Evolutionary conservation across 2,113 vertebrate species (phyloP).

Genomic region (Tragelaphus buxtoni): DNA sequence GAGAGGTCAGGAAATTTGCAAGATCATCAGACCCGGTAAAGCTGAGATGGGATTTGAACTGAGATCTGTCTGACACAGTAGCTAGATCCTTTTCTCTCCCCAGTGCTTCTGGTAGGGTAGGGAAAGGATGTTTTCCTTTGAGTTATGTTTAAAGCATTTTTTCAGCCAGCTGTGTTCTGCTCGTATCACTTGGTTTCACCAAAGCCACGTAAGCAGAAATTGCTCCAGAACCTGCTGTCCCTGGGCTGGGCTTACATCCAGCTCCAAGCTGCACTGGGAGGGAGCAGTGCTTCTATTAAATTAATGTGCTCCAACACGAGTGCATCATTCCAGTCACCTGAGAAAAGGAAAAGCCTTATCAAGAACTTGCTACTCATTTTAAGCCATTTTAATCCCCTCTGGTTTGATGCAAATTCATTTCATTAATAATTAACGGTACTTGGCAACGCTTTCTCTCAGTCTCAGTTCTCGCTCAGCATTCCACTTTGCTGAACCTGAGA

Average conservation of each 20-base stretch:
- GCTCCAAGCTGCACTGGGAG: neutral
- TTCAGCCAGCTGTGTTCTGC: neutral
- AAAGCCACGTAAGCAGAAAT: constrained; percentile 45
- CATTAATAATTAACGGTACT: constrained; percentile 73
- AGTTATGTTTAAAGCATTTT: constrained; percentile 23
- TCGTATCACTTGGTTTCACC: constrained; percentile 35
- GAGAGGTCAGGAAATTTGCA: neutral
- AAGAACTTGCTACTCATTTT: constrained; percentile 70
- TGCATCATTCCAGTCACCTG: constrained; percentile 67
- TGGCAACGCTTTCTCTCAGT: constrained; percentile 55
- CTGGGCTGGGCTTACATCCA: constrained; percentile 59
- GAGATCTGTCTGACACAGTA: neutral
- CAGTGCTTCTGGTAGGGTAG: neutral
- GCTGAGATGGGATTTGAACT: neutral
- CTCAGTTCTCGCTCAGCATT: constrained; percentile 39
- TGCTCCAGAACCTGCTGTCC: constrained; percentile 50
- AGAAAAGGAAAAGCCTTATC: constrained; percentile 68
- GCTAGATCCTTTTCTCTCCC: neutral
- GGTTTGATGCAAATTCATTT: constrained; percentile 72
- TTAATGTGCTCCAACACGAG: constrained; percentile 59
- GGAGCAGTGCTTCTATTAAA: constrained; percentile 62
- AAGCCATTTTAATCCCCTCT: constrained; percentile 67
- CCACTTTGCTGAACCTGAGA: constrained; percentile 61
- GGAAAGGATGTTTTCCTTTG: constrained; percentile 22
- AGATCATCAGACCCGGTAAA: neutral